Evolutionary conservation across 2,113 vertebrate species (phyloP), one percentile per base, ranked within the genome.

Genomic region (Calypte anna): DNA sequence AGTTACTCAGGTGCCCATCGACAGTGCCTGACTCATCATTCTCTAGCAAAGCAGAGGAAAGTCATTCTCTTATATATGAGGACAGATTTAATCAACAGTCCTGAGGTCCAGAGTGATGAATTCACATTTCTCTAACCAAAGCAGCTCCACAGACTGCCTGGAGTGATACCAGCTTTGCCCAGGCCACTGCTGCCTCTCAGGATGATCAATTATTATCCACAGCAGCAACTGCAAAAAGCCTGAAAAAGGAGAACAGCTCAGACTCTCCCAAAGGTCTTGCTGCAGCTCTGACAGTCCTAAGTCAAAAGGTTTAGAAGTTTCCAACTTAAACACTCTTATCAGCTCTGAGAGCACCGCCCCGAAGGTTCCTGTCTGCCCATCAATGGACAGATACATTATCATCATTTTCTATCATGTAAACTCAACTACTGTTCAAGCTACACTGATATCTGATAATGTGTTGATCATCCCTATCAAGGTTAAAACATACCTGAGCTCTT

Each of bases 281-380:
- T 83, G 51, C 55, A 63, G 13, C 51, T 76, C 80, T 90, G 68
- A 88, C 79, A 67, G 28, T 44, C 0, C 21, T 53, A 87, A 86
- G 84, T 67, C 51, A 70, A 57, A 27, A 88, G 36, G 44, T 72
- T 83, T 91, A 7, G 67, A 74, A 48, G 78, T 68, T 73, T 92
- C 82, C 93, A 91, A 43, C 72, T 78, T 88, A 91, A 97, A 94
- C 79, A 78, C 38, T 89, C 53, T 85, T 92, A 93, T 90, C 84
- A 82, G 66, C 89, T 82, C 70, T 48, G 36, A 91, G 79, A 2
- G 2, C 13, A 40, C 16, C 1, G 3, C 84, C 94, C 82, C 40
- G 21, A 67, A 67, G 70, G 59, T 40, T 92, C 78, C 43, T 38
- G 90, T 63, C 68, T 87, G 72, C 55, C 54, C 70, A 30, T 95